These are phyloP conservation scores for Cryptus armator DNA, from an alignment of 2,888 invertebrate genomes.

Conservation along the genomic window DNA sequence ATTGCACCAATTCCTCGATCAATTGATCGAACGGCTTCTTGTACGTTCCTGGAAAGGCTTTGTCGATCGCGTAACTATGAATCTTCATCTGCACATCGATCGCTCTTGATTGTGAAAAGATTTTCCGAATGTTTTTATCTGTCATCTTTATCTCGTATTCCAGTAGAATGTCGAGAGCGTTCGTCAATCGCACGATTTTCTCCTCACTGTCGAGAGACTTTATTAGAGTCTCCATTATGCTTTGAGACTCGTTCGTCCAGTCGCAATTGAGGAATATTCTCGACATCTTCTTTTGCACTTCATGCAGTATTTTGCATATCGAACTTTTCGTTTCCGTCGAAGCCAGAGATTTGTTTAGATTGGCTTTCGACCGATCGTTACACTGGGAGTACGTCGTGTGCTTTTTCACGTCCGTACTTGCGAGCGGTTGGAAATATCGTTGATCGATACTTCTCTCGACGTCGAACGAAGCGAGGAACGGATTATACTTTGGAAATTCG, in stretches of 20 bases:
- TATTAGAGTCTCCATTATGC: neutral
- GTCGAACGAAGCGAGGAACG: neutral
- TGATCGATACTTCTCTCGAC: neutral
- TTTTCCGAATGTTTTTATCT: neutral
- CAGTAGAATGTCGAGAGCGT: slow-evolving; percentile 13
- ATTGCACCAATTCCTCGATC: slow-evolving; percentile 8
- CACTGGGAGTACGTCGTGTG: slow-evolving; percentile 4
- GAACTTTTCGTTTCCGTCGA: neutral
- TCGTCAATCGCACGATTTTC: slow-evolving; percentile 14
- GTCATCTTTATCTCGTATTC: slow-evolving; percentile 22
- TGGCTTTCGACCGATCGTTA: neutral
- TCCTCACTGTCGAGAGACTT: slow-evolving; percentile 17
- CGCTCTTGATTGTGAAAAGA: neutral
- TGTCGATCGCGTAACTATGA: neutral
- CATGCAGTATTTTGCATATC: neutral
- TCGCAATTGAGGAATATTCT: neutral
- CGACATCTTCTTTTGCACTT: neutral
- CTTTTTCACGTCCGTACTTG: neutral
- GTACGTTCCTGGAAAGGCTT: neutral
- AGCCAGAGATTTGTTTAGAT: neutral
- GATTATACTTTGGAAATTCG: neutral
- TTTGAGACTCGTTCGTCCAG: neutral
- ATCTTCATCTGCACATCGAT: slow-evolving; percentile 5
- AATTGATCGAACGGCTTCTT: neutral
- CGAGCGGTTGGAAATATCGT: neutral